Base-by-base conservation (phyloP, 2,113 vertebrate genomes). In the Thunnus thynnus region DNA sequence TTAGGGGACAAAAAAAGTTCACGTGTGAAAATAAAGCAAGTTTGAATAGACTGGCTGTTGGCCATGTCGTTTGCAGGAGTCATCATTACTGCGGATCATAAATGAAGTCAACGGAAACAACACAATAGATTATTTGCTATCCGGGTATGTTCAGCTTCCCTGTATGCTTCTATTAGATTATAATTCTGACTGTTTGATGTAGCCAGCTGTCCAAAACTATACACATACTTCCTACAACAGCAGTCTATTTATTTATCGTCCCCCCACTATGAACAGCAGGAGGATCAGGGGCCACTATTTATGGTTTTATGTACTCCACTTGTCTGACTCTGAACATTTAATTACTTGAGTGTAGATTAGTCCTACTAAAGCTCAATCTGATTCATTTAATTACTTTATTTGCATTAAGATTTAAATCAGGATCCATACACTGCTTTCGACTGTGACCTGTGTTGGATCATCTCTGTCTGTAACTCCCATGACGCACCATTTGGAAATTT, bases 381-480 rank as follows among this genome's bases (percentile, higher is more conserved):
- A 30, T 36, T 30, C 4, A 17, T 58, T 14, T n/a, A 47, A 66
- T 80, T 8, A 73, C 67, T 73, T 76, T 41, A 44, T 57, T 13
- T 14, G 12, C 6, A 44, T 50, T 57, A n/a, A 6, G 41, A 8
- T 66, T 68, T 20, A 18, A 73, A 70, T 44, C 18, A 41, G 2
- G 9, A 41, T 41, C 6, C 36, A 41, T 41, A 41, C 13, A 20
- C 16, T 20, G 52, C 16, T 12, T 11, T 17, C 14, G 17, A 62
- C 36, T 9, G 6, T 41, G 36, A 41, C 36, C 36, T 41, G 36
- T 41, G 36, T 9, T 9, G 36, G 36, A 41, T 41, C 36, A 41
- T 41, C 36, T 9, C 36, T 41, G 36, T 9, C 36, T 9, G 36
- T n/a, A 62, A 13, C 60, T 44, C 10, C 17, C 60, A 44, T 25